Base-by-base conservation (phyloP, 2,888 invertebrate species). In the Sacculina carcini region DNA sequence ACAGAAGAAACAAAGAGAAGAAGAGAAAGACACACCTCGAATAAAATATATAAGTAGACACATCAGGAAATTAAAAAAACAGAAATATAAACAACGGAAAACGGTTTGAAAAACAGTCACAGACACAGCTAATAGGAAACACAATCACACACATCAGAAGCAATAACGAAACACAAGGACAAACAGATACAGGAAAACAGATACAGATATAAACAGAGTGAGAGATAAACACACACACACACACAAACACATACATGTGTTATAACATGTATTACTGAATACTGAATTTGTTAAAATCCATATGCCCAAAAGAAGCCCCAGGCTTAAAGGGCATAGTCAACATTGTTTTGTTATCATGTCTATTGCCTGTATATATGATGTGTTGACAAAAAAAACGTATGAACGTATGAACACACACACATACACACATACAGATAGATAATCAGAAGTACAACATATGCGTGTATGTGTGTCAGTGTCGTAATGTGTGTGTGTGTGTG, bases 141-240 rank as follows among this genome's bases (percentile, higher is more conserved):
- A 36, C 19, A 36, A 36, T 36, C 16, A 36, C 5, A 36, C 16
- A 16, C 16, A 36, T 34, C n/a, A 12, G 12, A 47, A 24, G 46
- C 46, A 36, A 51, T 51, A 51, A 47, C 23, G 46, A 48, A 47
- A 51, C 44, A 51, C 44, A 51, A 44, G 44, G 42, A 51, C 44
- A 42, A 31, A 42, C 44, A 51, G 42, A 51, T 51, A 51, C 47
- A 48, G 46, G 48, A 36, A 51, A 47, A 51, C 38, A 47, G 46
- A 47, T 51, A 48, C 48, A 51, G 23, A 48, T 51, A 47, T 51
- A 51, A 36, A 51, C 48, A 48, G 46, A 48, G 46, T 36, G 34
- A 51, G 46, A 48, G 32, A 51, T 51, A 51, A n/a, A n/a, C n/a
- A n/a, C n/a, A n/a, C n/a, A n/a, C n/a, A n/a, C n/a, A n/a, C n/a